A percentile compares a stretch with the other conserved stretches of the same genome.
phyloP scores from a whole-genome alignment of 2,797 vertebrate genomes.

The Staurois parvus region DNA sequence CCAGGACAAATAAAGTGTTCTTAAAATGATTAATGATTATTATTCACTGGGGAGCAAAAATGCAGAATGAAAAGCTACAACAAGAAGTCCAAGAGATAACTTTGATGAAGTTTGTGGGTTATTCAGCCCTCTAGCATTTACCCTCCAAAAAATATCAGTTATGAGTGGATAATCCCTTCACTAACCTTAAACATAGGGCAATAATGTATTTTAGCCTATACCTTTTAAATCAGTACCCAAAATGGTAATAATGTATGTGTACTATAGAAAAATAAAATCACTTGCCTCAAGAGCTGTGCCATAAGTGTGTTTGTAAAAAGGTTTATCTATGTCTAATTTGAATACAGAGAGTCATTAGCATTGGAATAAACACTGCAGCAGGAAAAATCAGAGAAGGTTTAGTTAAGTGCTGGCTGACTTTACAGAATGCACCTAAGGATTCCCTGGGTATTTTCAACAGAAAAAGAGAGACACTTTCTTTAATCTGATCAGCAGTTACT shows the following conservation, averaged over 20 bases:
- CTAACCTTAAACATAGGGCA: too few species aligned
- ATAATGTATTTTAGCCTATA: too few species aligned
- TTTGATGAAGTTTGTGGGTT: too few species aligned
- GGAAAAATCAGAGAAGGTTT: slow-evolving; percentile 18
- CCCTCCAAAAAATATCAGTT: too few species aligned
- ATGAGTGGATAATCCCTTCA: too few species aligned
- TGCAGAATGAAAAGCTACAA: too few species aligned
- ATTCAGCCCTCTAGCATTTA: too few species aligned
- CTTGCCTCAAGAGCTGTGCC: background rate
- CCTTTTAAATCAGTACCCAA: too few species aligned
- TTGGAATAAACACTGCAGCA: slow-evolving; percentile 11
- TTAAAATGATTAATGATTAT: too few species aligned
- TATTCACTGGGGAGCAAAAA: too few species aligned
- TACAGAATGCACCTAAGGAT: background rate
- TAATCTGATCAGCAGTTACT: slow-evolving; percentile 51
- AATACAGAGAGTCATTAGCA: slow-evolving; percentile 18
- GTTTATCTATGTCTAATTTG: slow-evolving; percentile 28
- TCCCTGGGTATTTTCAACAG: slow-evolving; percentile 30
- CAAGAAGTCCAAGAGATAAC: too few species aligned
- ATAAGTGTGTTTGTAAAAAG: background rate
- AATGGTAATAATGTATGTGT: background rate
- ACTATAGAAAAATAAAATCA: background rate
- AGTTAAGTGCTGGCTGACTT: slow-evolving; percentile 16
- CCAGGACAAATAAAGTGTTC: too few species aligned
- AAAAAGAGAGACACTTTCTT: slow-evolving; percentile 13